These are phyloP conservation scores for Orientallactaga bullata DNA, from an alignment of 2,113 vertebrate genomes.

Conservation along the genomic window DNA sequence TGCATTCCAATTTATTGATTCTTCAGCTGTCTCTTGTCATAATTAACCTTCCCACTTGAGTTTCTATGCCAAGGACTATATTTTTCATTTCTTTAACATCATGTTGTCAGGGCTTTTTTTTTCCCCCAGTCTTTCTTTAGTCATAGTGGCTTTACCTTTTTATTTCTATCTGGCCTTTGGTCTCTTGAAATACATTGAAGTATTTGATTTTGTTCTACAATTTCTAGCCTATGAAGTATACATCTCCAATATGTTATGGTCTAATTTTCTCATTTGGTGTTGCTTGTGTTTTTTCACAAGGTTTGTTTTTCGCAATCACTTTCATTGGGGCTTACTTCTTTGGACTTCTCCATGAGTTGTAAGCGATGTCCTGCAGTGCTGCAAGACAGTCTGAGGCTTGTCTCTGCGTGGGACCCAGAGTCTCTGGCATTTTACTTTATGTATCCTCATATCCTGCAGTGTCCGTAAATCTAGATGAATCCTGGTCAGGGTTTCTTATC, in stretches of 20 bases:
- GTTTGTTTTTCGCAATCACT: neutral
- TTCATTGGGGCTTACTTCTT: neutral
- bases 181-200: neutral
- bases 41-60: neutral
- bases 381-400: neutral
- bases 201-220: neutral
- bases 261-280: neutral
- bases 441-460: neutral
- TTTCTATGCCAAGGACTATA: neutral
- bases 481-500: neutral
- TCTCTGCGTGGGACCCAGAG: neutral
- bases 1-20: neutral
- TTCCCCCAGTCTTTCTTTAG: neutral
- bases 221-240: neutral
- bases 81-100: neutral
- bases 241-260: neutral
- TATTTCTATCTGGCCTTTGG: neutral
- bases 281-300: neutral
- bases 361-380: neutral
- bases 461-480: neutral
- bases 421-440: neutral
- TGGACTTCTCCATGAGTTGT: neutral
- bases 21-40: slow-evolving; percentile 15
- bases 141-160: neutral
- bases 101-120: neutral